Evolutionary conservation across 1,140 invertebrate genomes (phyloP), one percentile per base, ranked within the genome.

Genomic region (Odontomachus brunneus): DNA sequence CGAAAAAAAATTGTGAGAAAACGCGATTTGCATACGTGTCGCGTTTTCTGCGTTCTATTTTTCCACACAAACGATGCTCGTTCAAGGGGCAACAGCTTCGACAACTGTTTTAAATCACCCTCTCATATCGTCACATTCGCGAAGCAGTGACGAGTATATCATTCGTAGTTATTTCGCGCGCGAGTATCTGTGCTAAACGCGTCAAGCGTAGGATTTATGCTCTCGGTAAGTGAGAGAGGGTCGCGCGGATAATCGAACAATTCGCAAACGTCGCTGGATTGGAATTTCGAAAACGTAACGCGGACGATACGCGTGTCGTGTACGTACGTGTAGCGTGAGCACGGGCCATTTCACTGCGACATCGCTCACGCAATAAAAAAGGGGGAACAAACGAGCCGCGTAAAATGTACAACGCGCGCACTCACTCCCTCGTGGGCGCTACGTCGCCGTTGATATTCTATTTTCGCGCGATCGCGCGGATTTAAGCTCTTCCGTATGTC

Each of bases 331-430:
- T 26, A 17, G 5, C n/a, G 14, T 14, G 26, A 51, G 4, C 17
- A 83, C 84, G 26, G 82, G 49, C 84, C 85, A 86, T 87, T 87
- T 60, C 80, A n/a, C 66, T 44, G 65, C 12, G 44, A 51, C 80
- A 22, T 78, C 29, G 48, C 84, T 63, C 60, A 78, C 72, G 85
- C 72, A 86, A 87, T 87, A 87, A 87, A 87, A 86, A 87, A 86
- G 80, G 73, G 73, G 60, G 72, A 62, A 83, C 29, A 87, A 87
- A 87, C 80, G 80, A 29, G 26, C 63, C 80, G 72, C 65, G 66
- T 67, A 69, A 83, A 86, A 73, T 65, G 71, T 84, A 78, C 26
- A 44, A 22, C 51, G 49, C 71, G 84, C 76, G 84, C 24, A 76
- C 74, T 73, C 26, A 0, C 4, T n/a, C n/a, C n/a, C n/a, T 4